These are phyloP conservation scores for Geopemphigus sp. DNA, from an alignment of 1,140 invertebrate species.

Conservation along the genomic window DNA sequence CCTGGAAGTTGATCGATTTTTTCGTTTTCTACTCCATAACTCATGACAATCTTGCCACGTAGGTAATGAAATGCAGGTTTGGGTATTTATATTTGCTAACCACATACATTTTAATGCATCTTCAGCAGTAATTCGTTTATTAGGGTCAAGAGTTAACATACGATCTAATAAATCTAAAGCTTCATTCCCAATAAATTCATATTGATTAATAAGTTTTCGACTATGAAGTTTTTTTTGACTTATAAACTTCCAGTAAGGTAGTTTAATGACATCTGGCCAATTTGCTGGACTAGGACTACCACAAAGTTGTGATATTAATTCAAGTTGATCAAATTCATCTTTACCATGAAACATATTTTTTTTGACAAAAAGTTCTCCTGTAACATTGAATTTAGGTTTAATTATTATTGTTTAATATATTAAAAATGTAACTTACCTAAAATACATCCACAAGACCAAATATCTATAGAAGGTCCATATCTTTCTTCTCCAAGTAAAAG, in stretches of 20 bases:
- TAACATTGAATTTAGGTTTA: constrained; percentile 10
- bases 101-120: constrained; percentile 90
- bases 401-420: neutral
- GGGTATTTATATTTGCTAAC: constrained; percentile 89
- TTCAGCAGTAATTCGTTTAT: constrained; percentile 88
- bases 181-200: constrained; percentile 82
- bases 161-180: constrained; percentile 92
- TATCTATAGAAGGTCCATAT: constrained; percentile 96
- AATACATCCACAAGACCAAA: constrained; percentile 99
- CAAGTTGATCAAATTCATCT: constrained; percentile 91
- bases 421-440: constrained; percentile 66
- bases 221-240: constrained; percentile 89
- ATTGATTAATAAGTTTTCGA: constrained; percentile 86
- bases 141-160: constrained; percentile 95
- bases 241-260: constrained; percentile 90
- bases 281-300: constrained; percentile 93
- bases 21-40: constrained; percentile 93
- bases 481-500: constrained; percentile 94
- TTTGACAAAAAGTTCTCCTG: constrained; percentile 81
- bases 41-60: constrained; percentile 99
- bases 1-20: constrained; percentile 66
- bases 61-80: constrained; percentile 79
- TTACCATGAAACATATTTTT: constrained; percentile 94
- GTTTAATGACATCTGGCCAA: constrained; percentile 94
- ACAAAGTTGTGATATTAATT: constrained; percentile 91